Evolutionary conservation across 1,140 invertebrate species (phyloP).

Genomic region (Drosophila auraria): DNA sequence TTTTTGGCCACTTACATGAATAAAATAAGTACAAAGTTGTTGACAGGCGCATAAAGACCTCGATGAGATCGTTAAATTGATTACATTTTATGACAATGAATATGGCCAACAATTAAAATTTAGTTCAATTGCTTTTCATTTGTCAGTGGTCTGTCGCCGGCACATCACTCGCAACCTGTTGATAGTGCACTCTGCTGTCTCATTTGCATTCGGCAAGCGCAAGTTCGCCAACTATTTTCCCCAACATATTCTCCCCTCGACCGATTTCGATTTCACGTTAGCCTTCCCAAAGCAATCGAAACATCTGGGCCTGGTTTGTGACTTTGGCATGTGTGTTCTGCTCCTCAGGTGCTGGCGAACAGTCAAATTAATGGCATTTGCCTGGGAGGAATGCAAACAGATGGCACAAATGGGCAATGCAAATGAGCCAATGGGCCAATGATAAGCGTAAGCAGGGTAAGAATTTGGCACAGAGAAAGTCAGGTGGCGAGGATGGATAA

Average conservation of each 20-base stretch:
- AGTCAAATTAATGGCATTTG: conserved; percentile 29
- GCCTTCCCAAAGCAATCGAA: conserved; percentile 10
- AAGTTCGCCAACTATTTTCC: conserved; percentile 4
- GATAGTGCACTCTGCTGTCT: conserved; percentile 35
- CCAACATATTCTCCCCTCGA: background rate
- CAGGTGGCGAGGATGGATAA: background rate
- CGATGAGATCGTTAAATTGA: conserved; percentile 66
- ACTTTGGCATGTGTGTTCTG: conserved; percentile 9
- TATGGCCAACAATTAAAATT: conserved; percentile 79
- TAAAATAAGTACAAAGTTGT: conserved; percentile 58
- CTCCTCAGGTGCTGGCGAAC: conserved; percentile 22
- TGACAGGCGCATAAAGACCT: conserved; percentile 66
- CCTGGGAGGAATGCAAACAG: conserved; percentile 19
- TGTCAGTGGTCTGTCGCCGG: conserved; percentile 51
- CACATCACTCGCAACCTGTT: conserved; percentile 54
- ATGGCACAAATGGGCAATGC: conserved; percentile 25
- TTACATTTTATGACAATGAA: conserved; percentile 59
- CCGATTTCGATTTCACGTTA: conserved; percentile 4
- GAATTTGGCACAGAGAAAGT: conserved; percentile 27
- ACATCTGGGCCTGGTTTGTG: conserved; percentile 36
- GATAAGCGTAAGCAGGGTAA: conserved; percentile 10
- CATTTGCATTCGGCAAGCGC: conserved; percentile 24
- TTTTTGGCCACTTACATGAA: conserved; percentile 43
- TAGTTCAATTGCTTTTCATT: conserved; percentile 69
- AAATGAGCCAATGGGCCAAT: conserved; percentile 16